A percentile compares a stretch with the other conserved stretches of the same genome.
Evolutionary conservation across 2,888 invertebrate genomes (phyloP).

Genomic region (Drosophila vallismaia): DNA sequence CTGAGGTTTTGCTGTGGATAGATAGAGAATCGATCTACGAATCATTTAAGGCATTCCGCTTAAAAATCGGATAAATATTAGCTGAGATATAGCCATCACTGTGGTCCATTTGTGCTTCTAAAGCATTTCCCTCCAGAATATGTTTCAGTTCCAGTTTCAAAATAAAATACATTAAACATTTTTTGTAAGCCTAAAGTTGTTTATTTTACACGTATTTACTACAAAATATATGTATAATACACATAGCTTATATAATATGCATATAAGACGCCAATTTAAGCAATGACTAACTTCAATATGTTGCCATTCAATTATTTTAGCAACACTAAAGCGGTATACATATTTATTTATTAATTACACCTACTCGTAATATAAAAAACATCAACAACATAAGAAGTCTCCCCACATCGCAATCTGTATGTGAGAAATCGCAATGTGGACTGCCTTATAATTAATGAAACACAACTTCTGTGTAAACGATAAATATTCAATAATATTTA

Average conservation of each 20-base stretch:
- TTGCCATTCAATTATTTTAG: conserved; percentile 38
- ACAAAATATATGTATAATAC: conserved; percentile 46
- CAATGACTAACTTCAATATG: conserved; percentile 22
- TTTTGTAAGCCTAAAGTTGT: conserved; percentile 64
- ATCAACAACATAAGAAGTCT: conserved; percentile 54
- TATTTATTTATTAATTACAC: conserved; percentile 18
- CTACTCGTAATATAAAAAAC: conserved; percentile 30
- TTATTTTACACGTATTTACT: conserved; percentile 63
- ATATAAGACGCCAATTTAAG: conserved; percentile 44
- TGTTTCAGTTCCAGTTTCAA: neutral
- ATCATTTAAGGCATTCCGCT: too few species aligned
- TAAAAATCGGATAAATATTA: too few species aligned
- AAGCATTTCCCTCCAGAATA: too few species aligned
- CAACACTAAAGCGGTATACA: conserved; percentile 25
- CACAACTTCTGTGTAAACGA: conserved; percentile 10
- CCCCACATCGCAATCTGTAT: conserved; percentile 7
- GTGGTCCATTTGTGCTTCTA: too few species aligned
- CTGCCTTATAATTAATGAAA: conserved; percentile 18
- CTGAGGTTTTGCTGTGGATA: too few species aligned
- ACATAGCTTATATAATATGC: conserved; percentile 43
- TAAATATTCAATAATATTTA: conserved; percentile 40
- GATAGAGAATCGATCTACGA: too few species aligned
- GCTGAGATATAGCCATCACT: too few species aligned
- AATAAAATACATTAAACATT: conserved; percentile 20
- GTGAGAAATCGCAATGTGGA: conserved; percentile 21